Percentiles rank a stretch among this genome's conserved stretches.
phyloP scores from a whole-genome alignment of 2,113 vertebrate genomes.

The Prinia subflava region DNA sequence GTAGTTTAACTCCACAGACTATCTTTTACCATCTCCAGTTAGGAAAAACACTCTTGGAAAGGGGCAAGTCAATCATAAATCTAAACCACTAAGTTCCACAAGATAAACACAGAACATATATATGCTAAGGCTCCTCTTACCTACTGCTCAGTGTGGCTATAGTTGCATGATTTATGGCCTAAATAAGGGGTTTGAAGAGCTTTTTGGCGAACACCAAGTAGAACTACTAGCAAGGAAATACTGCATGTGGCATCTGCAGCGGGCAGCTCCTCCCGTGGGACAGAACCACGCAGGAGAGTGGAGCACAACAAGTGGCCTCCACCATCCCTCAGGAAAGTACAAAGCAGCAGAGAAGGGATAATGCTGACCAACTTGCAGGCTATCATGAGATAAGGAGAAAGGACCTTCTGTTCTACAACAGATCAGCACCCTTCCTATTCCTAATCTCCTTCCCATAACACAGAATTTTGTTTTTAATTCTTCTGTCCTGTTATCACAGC shows the following conservation, averaged over 20 bases:
- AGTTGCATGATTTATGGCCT: neutral
- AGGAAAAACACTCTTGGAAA: neutral
- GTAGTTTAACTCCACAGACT: neutral
- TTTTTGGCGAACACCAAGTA: neutral
- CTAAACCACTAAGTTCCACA: neutral
- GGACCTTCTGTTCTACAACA: neutral
- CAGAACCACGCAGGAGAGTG: neutral
- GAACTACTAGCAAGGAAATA: neutral
- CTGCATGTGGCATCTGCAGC: neutral
- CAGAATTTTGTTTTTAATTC: neutral
- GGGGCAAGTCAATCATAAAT: neutral
- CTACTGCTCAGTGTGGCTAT: neutral
- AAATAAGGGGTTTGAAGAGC: neutral
- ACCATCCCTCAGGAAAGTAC: neutral
- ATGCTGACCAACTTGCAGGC: neutral
- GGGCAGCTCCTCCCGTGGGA: neutral
- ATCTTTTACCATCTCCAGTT: neutral
- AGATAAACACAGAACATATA: neutral
- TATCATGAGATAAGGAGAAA: neutral
- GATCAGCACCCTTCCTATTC: neutral
- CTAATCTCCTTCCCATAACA: neutral
- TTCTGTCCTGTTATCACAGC: neutral
- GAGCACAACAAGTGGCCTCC: neutral
- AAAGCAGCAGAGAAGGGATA: neutral
- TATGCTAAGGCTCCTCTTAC: neutral